Evolutionary conservation across 2,888 invertebrate genomes (phyloP).

Genomic region (Luperina nickerlii): DNA sequence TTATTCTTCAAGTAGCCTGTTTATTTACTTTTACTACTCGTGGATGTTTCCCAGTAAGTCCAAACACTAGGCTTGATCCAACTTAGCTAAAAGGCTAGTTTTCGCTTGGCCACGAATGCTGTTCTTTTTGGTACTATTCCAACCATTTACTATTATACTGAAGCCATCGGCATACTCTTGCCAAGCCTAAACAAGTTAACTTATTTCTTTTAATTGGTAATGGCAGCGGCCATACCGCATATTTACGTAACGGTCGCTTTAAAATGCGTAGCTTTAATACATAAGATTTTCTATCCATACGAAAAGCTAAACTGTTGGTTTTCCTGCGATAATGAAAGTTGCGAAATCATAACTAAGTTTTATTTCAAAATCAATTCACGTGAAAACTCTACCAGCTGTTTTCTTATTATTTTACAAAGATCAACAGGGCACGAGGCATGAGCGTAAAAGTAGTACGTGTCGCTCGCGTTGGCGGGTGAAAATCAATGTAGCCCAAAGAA

Average conservation of each 20-base stretch:
- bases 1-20: slow-evolving; percentile 44
- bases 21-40: slow-evolving; percentile 25
- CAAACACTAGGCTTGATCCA: slow-evolving; percentile 26
- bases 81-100: slow-evolving; percentile 40
- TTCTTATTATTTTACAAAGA: slow-evolving; percentile 31
- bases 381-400: slow-evolving; percentile 47
- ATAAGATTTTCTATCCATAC: not conserved
- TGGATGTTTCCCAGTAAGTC: slow-evolving; percentile 7
- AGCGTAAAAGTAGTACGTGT: slow-evolving; percentile 48
- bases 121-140: slow-evolving; percentile 57
- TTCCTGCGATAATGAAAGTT: not conserved
- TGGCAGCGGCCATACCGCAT: not conserved
- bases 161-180: slow-evolving; percentile 47
- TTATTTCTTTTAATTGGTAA: slow-evolving; percentile 46
- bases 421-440: slow-evolving; percentile 52
- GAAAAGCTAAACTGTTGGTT: not conserved
- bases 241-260: not conserved
- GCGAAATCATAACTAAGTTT: slow-evolving; percentile 14
- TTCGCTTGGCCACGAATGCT: slow-evolving; percentile 41
- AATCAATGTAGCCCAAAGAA: slow-evolving; percentile 69
- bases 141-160: slow-evolving; percentile 46
- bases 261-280: not conserved
- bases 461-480: slow-evolving; percentile 49
- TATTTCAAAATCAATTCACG: slow-evolving; percentile 7
- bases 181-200: slow-evolving; percentile 47